A percentile compares a stretch with the other conserved stretches of the same genome.
phyloP scores from a whole-genome alignment of 2,797 vertebrate species.

The Poliocrania exsul region DNA sequence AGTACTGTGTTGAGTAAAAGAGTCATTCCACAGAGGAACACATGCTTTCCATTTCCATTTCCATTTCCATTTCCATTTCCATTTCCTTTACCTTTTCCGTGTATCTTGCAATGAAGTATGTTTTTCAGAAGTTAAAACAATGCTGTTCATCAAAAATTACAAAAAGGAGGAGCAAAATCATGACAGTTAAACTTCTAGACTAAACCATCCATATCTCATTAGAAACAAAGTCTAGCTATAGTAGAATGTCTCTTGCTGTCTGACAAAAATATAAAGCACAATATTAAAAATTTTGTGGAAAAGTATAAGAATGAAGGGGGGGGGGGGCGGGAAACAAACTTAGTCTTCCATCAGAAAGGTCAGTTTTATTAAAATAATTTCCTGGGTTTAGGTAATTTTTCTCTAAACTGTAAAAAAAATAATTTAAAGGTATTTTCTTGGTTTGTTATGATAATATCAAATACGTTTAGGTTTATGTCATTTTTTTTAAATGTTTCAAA shows the following conservation, averaged over 20 bases:
- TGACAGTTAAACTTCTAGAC: neutral
- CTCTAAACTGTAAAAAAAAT: neutral
- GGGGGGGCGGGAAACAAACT: neutral
- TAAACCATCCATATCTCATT: neutral
- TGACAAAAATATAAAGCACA: neutral
- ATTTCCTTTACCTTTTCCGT: neutral
- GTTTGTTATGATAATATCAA: neutral
- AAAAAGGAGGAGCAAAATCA: neutral
- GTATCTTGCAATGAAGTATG: neutral
- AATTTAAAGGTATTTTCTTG: neutral
- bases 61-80: neutral
- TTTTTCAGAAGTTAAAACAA: neutral
- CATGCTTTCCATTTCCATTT: neutral
- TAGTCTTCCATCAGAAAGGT: neutral
- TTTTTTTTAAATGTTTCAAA: neutral
- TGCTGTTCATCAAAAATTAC: neutral
- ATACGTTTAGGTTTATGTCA: rapidly evolving
- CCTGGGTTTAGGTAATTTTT: neutral
- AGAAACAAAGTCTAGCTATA: neutral
- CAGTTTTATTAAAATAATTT: neutral
- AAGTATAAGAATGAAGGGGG: neutral
- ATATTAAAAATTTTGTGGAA: neutral
- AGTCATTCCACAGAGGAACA: neutral
- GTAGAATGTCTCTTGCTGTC: neutral
- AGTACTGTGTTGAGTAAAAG: neutral